These are phyloP conservation scores for Sphyrna mokarran DNA, from an alignment of 2,113 vertebrate genomes.

Conservation along the genomic window DNA sequence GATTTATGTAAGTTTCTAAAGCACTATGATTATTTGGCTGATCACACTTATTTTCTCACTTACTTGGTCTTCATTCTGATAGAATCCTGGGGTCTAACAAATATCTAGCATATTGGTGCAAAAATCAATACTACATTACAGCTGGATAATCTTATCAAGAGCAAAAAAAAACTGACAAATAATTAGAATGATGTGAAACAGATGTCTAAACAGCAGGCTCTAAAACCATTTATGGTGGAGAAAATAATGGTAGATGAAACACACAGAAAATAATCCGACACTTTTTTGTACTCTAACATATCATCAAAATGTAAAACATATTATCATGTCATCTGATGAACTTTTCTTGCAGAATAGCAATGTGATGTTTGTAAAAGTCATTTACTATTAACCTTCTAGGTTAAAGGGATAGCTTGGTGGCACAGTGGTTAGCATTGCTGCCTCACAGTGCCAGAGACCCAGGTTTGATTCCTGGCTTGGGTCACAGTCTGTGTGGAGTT, in stretches of 20 bases:
- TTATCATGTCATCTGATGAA: not conserved
- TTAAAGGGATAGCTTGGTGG: not conserved
- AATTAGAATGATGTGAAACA: constrained; percentile 29
- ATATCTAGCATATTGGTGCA: not conserved
- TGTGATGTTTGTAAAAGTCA: not conserved
- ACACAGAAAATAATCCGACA: not conserved
- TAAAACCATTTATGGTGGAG: not conserved
- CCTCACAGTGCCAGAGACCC: too few species aligned
- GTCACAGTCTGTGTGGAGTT: too few species aligned
- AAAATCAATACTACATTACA: not conserved
- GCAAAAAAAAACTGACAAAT: not conserved
- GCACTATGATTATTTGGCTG: not conserved
- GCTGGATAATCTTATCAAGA: not conserved
- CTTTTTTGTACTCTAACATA: not conserved
- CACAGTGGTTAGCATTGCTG: too few species aligned
- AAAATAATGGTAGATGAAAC: not conserved
- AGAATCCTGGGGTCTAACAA: not conserved
- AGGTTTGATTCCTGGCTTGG: too few species aligned
- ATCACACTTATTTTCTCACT: not conserved
- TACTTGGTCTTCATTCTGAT: not conserved
- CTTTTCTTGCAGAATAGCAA: not conserved
- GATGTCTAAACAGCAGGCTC: constrained; percentile 1
- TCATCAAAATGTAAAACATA: constrained; percentile 15
- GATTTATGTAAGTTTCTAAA: not conserved
- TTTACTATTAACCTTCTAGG: not conserved